Conservation (phyloP, 2,113 vertebrate species). For the Onychostruthus taczanowskii region DNA sequence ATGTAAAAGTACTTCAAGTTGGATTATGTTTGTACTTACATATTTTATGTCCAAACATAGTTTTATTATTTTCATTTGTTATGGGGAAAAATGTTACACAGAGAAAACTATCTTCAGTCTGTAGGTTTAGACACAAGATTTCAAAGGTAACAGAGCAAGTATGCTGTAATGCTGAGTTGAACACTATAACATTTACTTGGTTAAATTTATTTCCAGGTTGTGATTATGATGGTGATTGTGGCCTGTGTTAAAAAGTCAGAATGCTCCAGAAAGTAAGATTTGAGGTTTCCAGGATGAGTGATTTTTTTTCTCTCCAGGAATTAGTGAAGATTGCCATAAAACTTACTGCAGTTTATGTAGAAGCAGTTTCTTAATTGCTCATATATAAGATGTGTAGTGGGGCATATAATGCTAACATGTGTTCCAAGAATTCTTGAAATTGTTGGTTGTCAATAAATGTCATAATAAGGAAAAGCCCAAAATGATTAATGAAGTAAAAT, state of each 20-base stretch:
- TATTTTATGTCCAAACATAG: neutral
- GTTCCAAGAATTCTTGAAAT: neutral
- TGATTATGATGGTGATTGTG: neutral
- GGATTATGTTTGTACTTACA: neutral
- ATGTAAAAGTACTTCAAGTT: neutral
- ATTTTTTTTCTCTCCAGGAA: neutral
- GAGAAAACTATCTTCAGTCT: neutral
- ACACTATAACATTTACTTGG: neutral
- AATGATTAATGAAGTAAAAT: neutral
- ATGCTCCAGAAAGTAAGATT: neutral
- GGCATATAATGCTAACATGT: neutral
- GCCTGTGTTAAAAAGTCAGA: neutral
- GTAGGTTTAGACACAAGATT: neutral
- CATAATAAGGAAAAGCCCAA: neutral
- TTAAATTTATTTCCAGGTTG: neutral
- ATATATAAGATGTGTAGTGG: neutral
- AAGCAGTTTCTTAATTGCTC: conserved; percentile 2
- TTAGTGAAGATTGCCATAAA: neutral
- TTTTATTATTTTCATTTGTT: neutral
- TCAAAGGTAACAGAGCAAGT: neutral
- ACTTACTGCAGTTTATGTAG: neutral
- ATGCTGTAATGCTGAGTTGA: neutral
- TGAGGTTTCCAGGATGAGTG: neutral
- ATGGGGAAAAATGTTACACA: neutral
- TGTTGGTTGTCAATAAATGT: neutral